Percentiles rank a stretch among this genome's conserved stretches.
Evolutionary conservation across 2,888 invertebrate genomes (phyloP).

Genomic region (Carpatolechia fugitivella): DNA sequence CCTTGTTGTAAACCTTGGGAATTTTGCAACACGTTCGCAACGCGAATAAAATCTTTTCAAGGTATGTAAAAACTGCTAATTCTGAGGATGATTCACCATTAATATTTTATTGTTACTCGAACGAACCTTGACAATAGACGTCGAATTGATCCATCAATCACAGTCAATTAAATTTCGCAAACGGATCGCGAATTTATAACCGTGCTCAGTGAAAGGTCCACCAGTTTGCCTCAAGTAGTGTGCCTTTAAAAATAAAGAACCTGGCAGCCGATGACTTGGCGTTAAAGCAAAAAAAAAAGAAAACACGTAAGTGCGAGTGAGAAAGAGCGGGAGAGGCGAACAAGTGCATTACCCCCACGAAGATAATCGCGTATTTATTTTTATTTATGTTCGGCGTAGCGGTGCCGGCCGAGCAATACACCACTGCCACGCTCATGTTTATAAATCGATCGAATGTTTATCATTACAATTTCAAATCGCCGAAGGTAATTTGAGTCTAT

Average conservation of each 20-base stretch:
- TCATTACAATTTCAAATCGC: slow-evolving; percentile 25
- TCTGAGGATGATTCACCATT: slow-evolving; percentile 8
- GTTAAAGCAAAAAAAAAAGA: slow-evolving; percentile 56
- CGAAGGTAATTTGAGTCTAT: slow-evolving; percentile 10
- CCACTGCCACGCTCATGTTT: slow-evolving; percentile 28
- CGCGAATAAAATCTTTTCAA: slow-evolving; percentile 25
- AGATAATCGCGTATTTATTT: slow-evolving; percentile 65
- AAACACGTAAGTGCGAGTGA: slow-evolving; percentile 52
- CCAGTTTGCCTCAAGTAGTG: slow-evolving; percentile 52
- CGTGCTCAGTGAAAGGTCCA: slow-evolving; percentile 58
- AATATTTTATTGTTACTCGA: slow-evolving; percentile 7
- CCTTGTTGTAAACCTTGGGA: slow-evolving; percentile 28
- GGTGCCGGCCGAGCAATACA: slow-evolving; percentile 31
- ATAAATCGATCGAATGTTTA: slow-evolving; percentile 30
- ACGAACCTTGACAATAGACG: slow-evolving; percentile 24
- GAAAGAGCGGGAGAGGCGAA: slow-evolving; percentile 54
- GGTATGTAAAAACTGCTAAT: slow-evolving; percentile 9
- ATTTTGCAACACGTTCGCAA: slow-evolving; percentile 31
- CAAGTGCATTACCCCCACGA: slow-evolving; percentile 78
- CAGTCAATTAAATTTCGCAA: slow-evolving; percentile 24
- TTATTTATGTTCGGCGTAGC: slow-evolving; percentile 54
- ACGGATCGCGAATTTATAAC: slow-evolving; percentile 25
- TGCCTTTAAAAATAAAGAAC: slow-evolving; percentile 63
- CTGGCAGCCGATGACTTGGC: slow-evolving; percentile 68
- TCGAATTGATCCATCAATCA: slow-evolving; percentile 16